These are phyloP conservation scores for Notothenia rossii DNA, from an alignment of 2,113 vertebrate genomes.

Conservation along the genomic window DNA sequence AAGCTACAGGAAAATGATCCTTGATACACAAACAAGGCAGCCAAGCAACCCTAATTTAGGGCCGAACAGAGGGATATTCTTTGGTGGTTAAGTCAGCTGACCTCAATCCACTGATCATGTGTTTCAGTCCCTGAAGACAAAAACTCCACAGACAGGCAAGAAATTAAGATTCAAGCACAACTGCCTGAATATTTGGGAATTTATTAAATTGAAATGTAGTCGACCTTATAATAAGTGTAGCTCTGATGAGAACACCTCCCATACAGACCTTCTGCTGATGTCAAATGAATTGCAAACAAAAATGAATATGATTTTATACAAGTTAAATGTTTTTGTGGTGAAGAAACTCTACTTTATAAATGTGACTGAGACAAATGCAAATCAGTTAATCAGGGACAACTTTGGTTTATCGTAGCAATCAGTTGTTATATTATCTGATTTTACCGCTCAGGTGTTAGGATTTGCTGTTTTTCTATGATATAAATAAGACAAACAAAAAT, in stretches of 20 bases:
- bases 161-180: neutral
- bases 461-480: too few relatives aligned
- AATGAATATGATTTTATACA: neutral
- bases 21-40: slow-evolving; percentile 9
- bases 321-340: too few relatives aligned
- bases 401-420: neutral
- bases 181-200: neutral
- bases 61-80: slow-evolving; percentile 11
- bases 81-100: slow-evolving; percentile 31
- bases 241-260: neutral
- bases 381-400: neutral
- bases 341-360: too few relatives aligned
- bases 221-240: neutral
- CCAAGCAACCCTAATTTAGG: neutral
- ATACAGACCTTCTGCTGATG: neutral
- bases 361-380: too few relatives aligned
- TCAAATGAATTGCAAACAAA: neutral
- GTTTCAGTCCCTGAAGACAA: slow-evolving; percentile 22
- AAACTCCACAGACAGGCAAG: neutral
- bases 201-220: neutral
- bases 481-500: too few relatives aligned
- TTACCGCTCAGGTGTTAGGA: too few relatives aligned
- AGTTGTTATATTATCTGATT: too few relatives aligned
- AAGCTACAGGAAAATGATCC: neutral
- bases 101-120: slow-evolving; percentile 12